These are phyloP conservation scores for Drosophila mercatorum DNA, from an alignment of 2,888 invertebrate genomes.

Conservation along the genomic window DNA sequence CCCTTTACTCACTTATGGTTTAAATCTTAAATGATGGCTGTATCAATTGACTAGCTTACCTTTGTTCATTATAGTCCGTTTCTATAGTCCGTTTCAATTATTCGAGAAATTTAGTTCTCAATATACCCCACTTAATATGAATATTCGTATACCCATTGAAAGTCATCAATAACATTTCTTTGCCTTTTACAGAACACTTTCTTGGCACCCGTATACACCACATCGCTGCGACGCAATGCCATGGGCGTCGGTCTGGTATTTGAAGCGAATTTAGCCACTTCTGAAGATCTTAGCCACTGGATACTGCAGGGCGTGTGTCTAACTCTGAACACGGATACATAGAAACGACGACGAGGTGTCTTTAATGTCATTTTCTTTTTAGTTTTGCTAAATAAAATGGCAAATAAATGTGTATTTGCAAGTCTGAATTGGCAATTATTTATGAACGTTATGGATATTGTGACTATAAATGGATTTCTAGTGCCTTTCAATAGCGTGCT, in stretches of 20 bases:
- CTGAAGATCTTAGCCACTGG: slow-evolving; percentile 95
- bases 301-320: slow-evolving; percentile 95
- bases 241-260: slow-evolving; percentile 97
- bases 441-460: slow-evolving; percentile 41
- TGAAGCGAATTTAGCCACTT: slow-evolving; percentile 93
- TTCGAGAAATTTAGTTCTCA: background rate
- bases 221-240: slow-evolving; percentile 93
- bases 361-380: slow-evolving; percentile 9
- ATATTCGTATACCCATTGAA: background rate
- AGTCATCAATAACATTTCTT: background rate
- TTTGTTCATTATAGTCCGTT: no score
- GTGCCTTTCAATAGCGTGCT: slow-evolving; percentile 71
- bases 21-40: background rate
- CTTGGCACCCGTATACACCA: slow-evolving; percentile 95
- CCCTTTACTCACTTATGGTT: no score
- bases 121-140: background rate
- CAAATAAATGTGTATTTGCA: slow-evolving; percentile 57
- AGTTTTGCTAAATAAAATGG: slow-evolving; percentile 35
- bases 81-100: no score
- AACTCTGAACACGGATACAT: slow-evolving; percentile 91
- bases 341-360: slow-evolving; percentile 23
- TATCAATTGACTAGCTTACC: background rate
- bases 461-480: slow-evolving; percentile 47
- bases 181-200: slow-evolving; percentile 90
- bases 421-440: slow-evolving; percentile 64